These are phyloP conservation scores for Callocephalon fimbriatum DNA, from an alignment of 2,113 vertebrate genomes.

Conservation along the genomic window DNA sequence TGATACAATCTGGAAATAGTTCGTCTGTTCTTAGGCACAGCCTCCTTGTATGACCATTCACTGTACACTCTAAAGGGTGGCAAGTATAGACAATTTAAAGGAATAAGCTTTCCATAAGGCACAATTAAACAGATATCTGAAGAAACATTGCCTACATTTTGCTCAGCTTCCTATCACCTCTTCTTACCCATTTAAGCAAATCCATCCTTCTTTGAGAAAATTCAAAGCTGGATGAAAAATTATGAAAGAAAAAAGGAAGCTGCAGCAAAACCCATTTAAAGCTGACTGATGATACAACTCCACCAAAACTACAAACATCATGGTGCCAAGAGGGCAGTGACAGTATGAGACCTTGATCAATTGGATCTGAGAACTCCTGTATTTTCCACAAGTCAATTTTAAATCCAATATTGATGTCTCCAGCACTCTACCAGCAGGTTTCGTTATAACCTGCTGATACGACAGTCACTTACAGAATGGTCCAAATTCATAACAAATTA, in stretches of 20 bases:
- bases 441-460: background rate
- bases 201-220: background rate
- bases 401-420: background rate
- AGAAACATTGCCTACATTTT: background rate
- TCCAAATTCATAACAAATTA: background rate
- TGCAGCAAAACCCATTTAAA: background rate
- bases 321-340: background rate
- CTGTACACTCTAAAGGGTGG: accelerated
- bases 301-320: background rate
- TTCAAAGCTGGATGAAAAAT: background rate
- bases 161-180: background rate
- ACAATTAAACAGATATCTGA: background rate
- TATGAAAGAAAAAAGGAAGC: background rate
- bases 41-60: background rate
- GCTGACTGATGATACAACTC: background rate
- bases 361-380: background rate
- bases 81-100: accelerated
- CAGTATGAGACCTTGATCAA: background rate
- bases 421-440: background rate
- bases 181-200: background rate
- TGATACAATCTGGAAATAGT: background rate
- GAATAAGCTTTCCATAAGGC: background rate
- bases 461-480: background rate
- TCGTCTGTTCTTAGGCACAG: background rate
- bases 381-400: background rate